Conservation (phyloP, 37 sponge, comb jelly and placozoan genomes). For the Eunapius fragilis region DNA sequence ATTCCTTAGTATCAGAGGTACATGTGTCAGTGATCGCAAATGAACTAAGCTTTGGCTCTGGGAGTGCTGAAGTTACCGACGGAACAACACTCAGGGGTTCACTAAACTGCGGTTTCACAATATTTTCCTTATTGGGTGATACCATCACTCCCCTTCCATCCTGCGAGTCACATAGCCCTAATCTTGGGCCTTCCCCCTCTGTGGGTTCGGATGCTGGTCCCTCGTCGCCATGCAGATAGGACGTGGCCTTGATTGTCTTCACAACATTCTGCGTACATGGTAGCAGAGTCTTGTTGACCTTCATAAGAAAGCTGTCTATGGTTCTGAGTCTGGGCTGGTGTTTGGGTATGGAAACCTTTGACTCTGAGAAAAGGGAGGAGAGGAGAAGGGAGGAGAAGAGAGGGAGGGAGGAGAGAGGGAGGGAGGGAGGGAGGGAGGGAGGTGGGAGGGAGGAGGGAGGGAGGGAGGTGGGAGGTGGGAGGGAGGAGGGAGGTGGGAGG, state of each 20-base stretch:
- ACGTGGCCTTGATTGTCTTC: neutral
- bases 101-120: neutral
- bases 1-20: neutral
- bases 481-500: too few species aligned
- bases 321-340: slow-evolving; percentile 67
- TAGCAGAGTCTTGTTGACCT: slow-evolving; percentile 15
- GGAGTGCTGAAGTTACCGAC: neutral
- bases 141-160: neutral
- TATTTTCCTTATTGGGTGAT: neutral
- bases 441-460: too few species aligned
- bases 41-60: neutral
- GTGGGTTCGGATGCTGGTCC: neutral
- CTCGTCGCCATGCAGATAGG: neutral
- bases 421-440: too few species aligned
- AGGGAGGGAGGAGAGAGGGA: too few species aligned
- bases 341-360: slow-evolving; percentile 57
- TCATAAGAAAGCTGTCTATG: slow-evolving; percentile 63
- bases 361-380: slow-evolving; percentile 26
- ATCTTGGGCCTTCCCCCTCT: neutral
- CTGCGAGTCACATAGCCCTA: neutral
- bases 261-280: neutral
- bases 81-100: neutral
- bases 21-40: neutral
- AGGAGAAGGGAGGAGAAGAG: too few species aligned
- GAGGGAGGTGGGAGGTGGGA: too few species aligned